Conservation (phyloP, 2,113 vertebrate species). For the Papio anubis region DNA sequence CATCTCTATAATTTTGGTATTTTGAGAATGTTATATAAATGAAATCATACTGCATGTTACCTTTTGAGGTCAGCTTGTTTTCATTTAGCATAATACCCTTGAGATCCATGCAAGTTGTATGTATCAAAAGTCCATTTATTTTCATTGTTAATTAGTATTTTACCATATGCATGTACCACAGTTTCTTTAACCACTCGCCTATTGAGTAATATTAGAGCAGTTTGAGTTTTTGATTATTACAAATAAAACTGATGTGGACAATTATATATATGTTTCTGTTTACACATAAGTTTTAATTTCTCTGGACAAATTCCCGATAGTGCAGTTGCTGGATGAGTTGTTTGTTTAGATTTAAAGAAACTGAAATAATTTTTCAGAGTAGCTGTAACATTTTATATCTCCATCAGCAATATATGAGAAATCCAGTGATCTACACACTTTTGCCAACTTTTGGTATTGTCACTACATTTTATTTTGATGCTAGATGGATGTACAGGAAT, state of each 20-base stretch:
- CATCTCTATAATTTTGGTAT: background rate
- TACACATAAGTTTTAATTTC: background rate
- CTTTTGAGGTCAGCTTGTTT: background rate
- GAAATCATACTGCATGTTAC: background rate
- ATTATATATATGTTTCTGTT: background rate
- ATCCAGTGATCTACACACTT: background rate
- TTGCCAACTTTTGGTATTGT: background rate
- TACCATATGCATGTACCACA: background rate
- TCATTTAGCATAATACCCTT: background rate
- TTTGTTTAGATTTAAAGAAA: background rate
- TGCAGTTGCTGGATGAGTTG: background rate
- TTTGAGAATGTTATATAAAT: background rate
- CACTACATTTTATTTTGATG: background rate
- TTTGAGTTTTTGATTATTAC: background rate
- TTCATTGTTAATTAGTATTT: background rate
- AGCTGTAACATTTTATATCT: background rate
- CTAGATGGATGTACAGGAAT: background rate
- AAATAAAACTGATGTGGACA: background rate
- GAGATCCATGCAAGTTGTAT: background rate
- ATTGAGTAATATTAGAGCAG: background rate
- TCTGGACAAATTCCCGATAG: background rate
- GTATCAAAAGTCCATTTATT: background rate
- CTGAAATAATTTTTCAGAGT: background rate
- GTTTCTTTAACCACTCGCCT: background rate
- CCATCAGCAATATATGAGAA: background rate